These are phyloP conservation scores for Bradypodion ventrale DNA, from an alignment of 2,797 vertebrate genomes.

Conservation along the genomic window DNA sequence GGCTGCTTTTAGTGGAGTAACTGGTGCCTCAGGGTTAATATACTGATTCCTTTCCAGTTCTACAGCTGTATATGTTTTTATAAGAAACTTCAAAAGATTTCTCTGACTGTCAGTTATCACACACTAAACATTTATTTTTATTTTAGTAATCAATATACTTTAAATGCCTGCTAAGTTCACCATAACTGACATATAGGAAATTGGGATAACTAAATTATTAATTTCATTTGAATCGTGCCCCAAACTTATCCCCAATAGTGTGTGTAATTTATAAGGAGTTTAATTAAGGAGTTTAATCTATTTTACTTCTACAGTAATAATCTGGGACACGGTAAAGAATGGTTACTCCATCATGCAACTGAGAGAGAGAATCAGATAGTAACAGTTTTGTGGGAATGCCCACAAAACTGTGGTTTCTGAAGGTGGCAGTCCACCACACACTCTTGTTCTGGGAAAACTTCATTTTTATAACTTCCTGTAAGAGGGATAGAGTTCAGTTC, in stretches of 20 bases:
- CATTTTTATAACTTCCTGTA: conserved; percentile 14
- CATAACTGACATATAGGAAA: background rate
- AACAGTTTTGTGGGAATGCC: background rate
- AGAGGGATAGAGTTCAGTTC: background rate
- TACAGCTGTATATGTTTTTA: background rate
- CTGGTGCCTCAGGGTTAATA: conserved; percentile 2
- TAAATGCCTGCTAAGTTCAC: background rate
- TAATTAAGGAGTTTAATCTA: too few species aligned
- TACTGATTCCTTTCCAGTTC: conserved; percentile 3
- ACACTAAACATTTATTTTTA: background rate
- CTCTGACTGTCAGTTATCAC: background rate
- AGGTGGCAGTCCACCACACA: background rate
- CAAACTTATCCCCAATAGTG: background rate
- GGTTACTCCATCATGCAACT: too few species aligned
- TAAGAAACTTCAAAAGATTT: background rate
- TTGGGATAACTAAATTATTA: background rate
- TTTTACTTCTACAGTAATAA: too few species aligned
- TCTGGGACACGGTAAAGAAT: background rate
- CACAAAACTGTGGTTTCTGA: background rate
- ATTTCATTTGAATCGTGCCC: background rate
- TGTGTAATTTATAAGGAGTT: background rate
- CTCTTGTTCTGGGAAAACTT: background rate
- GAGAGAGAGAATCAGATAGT: too few species aligned
- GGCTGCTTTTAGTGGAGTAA: conserved; percentile 1
- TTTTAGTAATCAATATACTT: background rate